Evolutionary conservation across 2,888 invertebrate genomes (phyloP), one percentile per base, ranked within the genome.

Genomic region (Adelognathus sp.): DNA sequence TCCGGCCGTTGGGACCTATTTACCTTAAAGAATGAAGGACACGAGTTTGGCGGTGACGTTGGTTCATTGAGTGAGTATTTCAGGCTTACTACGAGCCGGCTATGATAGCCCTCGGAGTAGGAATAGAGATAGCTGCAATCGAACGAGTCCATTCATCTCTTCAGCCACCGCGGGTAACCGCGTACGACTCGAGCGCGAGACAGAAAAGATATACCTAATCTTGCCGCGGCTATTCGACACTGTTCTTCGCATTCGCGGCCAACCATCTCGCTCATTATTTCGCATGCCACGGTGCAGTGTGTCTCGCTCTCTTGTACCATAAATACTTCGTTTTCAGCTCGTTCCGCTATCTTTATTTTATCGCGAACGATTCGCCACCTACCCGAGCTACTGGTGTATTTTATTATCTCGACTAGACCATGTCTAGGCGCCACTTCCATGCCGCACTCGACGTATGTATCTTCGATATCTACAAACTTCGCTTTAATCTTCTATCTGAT

Each of bases 81-180:
- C 18, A 41, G 63, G n/a, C 63, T 29, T 52, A 74, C 74, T 60
- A 74, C 29, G 31, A 18, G 41, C 6, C 64, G 72, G 54, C 81
- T 79, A 79, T 79, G 79, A 81, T 79, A 81, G 61, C 72, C 73
- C 67, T 39, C 66, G 18, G 74, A 75, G 77, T 80, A 80, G 75
- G 77, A 78, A 69, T 76, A 79, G 69, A 64, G 79, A 81, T 77
- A 72, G 71, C 67, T 21, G 61, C 72, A 77, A 79, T 81, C 79
- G 75, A 61, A 33, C 76, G 71, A 77, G 82, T 83, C 83, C 86
- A 86, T 86, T 86, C 86, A 86, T 86, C 83, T 83, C 83, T 76
- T 31, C 54, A 29, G 54, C 39, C 33, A 61, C 61, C 67, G 67
- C 67, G 60, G n/a, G 27, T 61, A 46, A 60, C 52, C 61, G 50